Conservation (phyloP, 2,888 invertebrate species). For the Spatulosminthurus flaviceps region DNA sequence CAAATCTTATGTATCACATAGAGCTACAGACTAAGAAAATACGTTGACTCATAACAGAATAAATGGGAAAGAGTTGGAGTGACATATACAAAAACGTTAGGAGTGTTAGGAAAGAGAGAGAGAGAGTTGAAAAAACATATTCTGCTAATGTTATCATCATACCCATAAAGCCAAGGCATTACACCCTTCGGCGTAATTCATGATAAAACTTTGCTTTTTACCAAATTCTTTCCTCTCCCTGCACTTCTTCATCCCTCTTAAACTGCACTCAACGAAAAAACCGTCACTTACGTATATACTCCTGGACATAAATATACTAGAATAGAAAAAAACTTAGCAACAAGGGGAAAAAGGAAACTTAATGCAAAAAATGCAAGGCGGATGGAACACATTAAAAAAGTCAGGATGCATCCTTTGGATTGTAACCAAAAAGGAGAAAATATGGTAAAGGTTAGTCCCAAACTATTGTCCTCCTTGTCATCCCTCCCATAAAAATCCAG, state of each 20-base stretch:
- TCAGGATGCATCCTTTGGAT: slow-evolving; percentile 2
- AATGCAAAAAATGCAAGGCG: slow-evolving; percentile 6
- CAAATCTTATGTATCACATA: too few species aligned
- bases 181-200: neutral
- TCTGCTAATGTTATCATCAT: neutral
- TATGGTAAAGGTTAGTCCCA: neutral
- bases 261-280: neutral
- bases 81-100: neutral
- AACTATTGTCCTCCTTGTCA: neutral
- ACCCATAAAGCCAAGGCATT: neutral
- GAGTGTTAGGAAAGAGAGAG: too few species aligned
- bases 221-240: slow-evolving; percentile 12
- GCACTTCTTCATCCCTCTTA: neutral
- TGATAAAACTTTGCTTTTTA: slow-evolving; percentile 18
- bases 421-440: neutral
- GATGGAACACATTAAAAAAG: slow-evolving; percentile 16
- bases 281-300: neutral
- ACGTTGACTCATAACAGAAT: too few species aligned
- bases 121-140: neutral
- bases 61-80: neutral
- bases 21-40: too few species aligned
- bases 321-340: too few species aligned
- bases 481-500: neutral
- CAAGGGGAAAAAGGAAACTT: too few species aligned
- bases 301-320: too few species aligned